Evolutionary conservation across 2,113 vertebrate species (phyloP).

Genomic region (Serilophus lunatus): DNA sequence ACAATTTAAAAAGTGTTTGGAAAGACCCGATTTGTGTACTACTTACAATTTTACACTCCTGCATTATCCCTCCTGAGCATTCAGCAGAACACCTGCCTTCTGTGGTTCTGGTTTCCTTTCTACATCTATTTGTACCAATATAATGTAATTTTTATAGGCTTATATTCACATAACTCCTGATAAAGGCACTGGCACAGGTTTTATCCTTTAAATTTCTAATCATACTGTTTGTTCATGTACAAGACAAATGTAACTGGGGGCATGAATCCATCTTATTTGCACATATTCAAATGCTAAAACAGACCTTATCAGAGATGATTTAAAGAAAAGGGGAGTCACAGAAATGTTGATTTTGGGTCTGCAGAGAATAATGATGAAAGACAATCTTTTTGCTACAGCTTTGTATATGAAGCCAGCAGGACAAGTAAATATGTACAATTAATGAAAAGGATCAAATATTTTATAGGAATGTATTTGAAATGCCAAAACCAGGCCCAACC

Average conservation of each 20-base stretch:
- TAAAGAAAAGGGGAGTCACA: neutral
- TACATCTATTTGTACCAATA: neutral
- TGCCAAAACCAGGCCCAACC: neutral
- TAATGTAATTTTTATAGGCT: neutral
- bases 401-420: neutral
- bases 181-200: neutral
- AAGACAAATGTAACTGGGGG: neutral
- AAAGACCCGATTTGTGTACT: neutral
- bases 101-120: neutral
- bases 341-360: neutral
- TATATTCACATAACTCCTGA: neutral
- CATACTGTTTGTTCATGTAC: neutral
- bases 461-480: neutral
- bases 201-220: slow-evolving; percentile 23
- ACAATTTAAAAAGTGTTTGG: neutral
- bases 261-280: slow-evolving; percentile 26
- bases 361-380: neutral
- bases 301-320: neutral
- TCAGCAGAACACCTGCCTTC: neutral
- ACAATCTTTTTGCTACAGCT: neutral
- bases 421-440: neutral
- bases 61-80: neutral
- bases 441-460: neutral
- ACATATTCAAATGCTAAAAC: slow-evolving; percentile 2
- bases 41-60: neutral